Evolutionary conservation across 2,797 vertebrate genomes (phyloP).

Genomic region (Hoplostethus atlanticus): DNA sequence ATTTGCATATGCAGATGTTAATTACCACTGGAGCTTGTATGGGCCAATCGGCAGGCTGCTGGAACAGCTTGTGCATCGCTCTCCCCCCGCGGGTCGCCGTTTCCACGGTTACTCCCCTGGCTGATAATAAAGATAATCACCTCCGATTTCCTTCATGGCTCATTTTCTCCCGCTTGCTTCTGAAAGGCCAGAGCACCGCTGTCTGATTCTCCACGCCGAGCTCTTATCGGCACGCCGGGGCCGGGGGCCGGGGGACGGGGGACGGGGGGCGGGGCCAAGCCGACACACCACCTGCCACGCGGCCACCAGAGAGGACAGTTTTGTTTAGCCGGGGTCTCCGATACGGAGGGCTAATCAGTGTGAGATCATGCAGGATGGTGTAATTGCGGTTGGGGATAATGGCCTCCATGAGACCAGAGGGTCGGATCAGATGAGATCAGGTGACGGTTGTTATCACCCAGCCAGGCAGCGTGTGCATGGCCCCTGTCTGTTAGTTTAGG

Average conservation of each 20-base stretch:
- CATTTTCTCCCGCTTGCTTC: slow-evolving; percentile 74
- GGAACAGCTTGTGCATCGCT: slow-evolving; percentile 71
- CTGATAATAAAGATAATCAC: slow-evolving; percentile 84
- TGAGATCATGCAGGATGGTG: slow-evolving; percentile 65
- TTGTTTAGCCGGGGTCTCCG: slow-evolving; percentile 60
- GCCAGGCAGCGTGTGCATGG: slow-evolving; percentile 25
- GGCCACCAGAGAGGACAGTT: slow-evolving; percentile 65
- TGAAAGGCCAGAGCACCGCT: slow-evolving; percentile 75
- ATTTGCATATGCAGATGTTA: slow-evolving; percentile 86
- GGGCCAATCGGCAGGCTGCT: slow-evolving; percentile 75
- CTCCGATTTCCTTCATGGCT: slow-evolving; percentile 82
- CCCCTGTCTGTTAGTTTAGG: background rate
- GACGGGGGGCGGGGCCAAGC: slow-evolving; percentile 41
- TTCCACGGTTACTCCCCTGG: slow-evolving; percentile 77
- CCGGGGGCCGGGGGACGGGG: slow-evolving; percentile 24
- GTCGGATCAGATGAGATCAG: slow-evolving; percentile 69
- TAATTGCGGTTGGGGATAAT: slow-evolving; percentile 62
- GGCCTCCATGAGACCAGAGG: slow-evolving; percentile 42
- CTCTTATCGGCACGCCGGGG: slow-evolving; percentile 61
- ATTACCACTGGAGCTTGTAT: slow-evolving; percentile 78
- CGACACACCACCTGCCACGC: slow-evolving; percentile 73
- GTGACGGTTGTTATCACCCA: slow-evolving; percentile 59
- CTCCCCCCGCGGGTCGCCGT: slow-evolving; percentile 59
- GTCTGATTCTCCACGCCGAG: slow-evolving; percentile 76
- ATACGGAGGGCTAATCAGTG: slow-evolving; percentile 68